phyloP scores from a whole-genome alignment of 2,113 vertebrate species.

The Argyrosomus japonicus region DNA sequence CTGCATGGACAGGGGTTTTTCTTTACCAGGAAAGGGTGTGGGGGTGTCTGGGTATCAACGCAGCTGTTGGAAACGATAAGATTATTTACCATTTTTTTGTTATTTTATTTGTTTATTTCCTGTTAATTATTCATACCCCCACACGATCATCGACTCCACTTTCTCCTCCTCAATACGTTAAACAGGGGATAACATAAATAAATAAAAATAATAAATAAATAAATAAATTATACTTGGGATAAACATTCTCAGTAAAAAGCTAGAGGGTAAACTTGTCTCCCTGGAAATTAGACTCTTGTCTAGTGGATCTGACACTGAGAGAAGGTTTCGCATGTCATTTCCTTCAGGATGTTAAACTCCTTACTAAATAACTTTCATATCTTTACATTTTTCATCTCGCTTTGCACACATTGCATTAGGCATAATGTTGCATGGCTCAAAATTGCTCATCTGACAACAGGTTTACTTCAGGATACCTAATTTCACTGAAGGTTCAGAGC shows the following conservation, averaged over 20 bases:
- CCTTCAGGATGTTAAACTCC: conserved; percentile 46
- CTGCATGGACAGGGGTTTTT: conserved; percentile 74
- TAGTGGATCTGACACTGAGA: conserved; percentile 42
- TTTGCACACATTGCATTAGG: conserved; percentile 21
- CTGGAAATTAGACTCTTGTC: conserved; percentile 65
- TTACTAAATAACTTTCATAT: conserved; percentile 47
- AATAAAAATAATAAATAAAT: conserved; percentile 56
- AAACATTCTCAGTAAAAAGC: conserved; percentile 55
- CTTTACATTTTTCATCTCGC: conserved; percentile 40
- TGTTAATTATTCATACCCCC: conserved; percentile 77
- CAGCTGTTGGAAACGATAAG: conserved; percentile 82
- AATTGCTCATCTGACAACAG: conserved; percentile 27
- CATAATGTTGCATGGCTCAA: conserved; percentile 2
- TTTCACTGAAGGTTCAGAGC: conserved; percentile 28
- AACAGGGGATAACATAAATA: conserved; percentile 64
- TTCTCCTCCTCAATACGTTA: conserved; percentile 62
- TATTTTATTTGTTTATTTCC: conserved; percentile 76
- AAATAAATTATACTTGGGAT: conserved; percentile 51
- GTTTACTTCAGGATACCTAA: conserved; percentile 30
- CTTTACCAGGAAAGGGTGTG: conserved; percentile 69
- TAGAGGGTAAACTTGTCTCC: conserved; percentile 55
- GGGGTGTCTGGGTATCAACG: conserved; percentile 72
- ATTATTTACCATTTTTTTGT: conserved; percentile 74
- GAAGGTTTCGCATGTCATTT: conserved; percentile 44
- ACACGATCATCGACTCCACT: conserved; percentile 51